phyloP scores from a whole-genome alignment of 2,888 invertebrate species.

The Chrysotoxum bicinctum region DNA sequence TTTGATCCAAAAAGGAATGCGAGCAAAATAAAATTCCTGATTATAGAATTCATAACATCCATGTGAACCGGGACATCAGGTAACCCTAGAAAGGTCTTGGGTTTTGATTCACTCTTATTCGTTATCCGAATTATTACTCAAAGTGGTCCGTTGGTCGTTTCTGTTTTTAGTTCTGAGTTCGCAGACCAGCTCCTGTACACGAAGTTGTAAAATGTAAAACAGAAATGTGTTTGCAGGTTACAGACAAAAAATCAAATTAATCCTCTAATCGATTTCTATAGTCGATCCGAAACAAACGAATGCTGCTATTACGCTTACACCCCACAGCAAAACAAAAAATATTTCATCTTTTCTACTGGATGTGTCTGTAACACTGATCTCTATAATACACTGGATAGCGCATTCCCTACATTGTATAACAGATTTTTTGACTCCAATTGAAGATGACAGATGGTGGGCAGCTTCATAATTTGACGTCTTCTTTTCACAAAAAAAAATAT shows the following conservation, averaged over 20 bases:
- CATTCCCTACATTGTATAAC: too few relatives aligned
- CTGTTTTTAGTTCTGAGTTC: background rate
- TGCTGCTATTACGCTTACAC: background rate
- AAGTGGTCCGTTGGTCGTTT: background rate
- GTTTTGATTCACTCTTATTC: background rate
- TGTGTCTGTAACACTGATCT: constrained; percentile 32
- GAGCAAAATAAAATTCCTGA: too few relatives aligned
- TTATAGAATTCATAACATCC: too few relatives aligned
- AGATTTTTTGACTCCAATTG: too few relatives aligned
- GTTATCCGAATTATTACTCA: background rate
- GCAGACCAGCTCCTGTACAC: background rate
- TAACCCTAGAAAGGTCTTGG: background rate
- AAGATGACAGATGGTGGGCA: too few relatives aligned
- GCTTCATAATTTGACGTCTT: too few relatives aligned
- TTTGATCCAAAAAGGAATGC: too few relatives aligned
- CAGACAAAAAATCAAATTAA: background rate
- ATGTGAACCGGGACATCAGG: background rate
- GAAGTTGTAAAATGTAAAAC: constrained; percentile 46
- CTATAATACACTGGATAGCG: too few relatives aligned
- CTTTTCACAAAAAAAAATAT: too few relatives aligned
- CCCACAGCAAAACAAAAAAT: background rate
- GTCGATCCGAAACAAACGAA: background rate
- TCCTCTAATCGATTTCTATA: constrained; percentile 26
- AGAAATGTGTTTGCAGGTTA: constrained; percentile 16
- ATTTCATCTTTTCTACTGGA: background rate